Conservation (phyloP, 35 echinoderm and acorn worm species). For the Stichopus chloronotus region DNA sequence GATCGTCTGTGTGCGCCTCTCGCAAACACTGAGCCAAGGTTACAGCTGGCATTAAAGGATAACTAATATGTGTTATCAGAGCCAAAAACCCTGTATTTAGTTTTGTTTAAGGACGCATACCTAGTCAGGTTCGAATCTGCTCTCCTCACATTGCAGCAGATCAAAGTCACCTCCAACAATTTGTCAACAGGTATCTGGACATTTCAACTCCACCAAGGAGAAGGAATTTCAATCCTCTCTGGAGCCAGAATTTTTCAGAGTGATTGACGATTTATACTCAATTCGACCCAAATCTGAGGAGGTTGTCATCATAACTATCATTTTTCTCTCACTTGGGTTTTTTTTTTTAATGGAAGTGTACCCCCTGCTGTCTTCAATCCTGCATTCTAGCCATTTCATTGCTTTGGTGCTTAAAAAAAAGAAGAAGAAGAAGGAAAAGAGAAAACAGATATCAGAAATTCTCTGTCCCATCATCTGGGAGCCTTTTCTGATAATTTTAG, state of each 20-base stretch:
- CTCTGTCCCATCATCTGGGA: too few relatives aligned
- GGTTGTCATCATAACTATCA: neutral
- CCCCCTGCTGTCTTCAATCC: neutral
- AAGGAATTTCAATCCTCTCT: neutral
- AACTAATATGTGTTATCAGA: too few relatives aligned
- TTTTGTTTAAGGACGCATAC: too few relatives aligned
- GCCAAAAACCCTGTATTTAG: too few relatives aligned
- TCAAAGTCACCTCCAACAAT: neutral
- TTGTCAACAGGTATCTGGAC: neutral
- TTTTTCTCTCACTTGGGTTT: neutral
- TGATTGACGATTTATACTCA: neutral
- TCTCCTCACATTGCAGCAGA: neutral
- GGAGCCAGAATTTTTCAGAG: neutral
- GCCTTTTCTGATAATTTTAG: too few relatives aligned
- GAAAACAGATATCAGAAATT: too few relatives aligned
- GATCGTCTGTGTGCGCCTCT: too few relatives aligned
- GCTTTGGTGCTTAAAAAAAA: too few relatives aligned
- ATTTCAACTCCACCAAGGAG: neutral
- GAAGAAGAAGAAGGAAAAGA: too few relatives aligned
- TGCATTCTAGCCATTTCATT: neutral
- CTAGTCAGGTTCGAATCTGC: neutral
- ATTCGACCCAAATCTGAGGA: neutral
- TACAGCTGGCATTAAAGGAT: too few relatives aligned
- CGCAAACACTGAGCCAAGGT: too few relatives aligned
- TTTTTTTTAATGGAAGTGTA: neutral